Evolutionary conservation across 2,797 vertebrate species (phyloP).

Genomic region (Siniperca scherzeri): DNA sequence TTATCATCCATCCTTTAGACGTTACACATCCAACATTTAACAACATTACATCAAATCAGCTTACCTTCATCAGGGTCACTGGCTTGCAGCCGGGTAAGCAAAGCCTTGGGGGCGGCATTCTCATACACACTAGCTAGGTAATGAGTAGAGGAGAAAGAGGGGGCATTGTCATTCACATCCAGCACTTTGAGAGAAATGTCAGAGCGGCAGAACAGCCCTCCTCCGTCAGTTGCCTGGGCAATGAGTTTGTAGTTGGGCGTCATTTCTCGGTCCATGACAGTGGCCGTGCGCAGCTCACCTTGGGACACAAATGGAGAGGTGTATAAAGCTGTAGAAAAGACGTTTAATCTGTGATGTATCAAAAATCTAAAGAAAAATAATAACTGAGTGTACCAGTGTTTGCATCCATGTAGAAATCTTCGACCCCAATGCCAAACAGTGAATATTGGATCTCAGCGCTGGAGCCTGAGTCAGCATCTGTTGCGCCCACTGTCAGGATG

Average conservation of each 20-base stretch:
- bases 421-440: conserved; percentile 92
- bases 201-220: conserved; percentile 94
- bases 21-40: neutral
- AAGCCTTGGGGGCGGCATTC: conserved; percentile 92
- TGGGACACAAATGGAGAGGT: conserved; percentile 31
- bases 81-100: conserved; percentile 93
- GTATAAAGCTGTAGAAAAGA: conserved; percentile 1
- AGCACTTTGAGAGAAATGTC: conserved; percentile 90
- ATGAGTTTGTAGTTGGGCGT: conserved; percentile 90
- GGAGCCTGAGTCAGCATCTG: conserved; percentile 93
- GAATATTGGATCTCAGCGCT: conserved; percentile 96
- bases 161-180: conserved; percentile 97
- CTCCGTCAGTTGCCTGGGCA: conserved; percentile 93
- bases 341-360: neutral
- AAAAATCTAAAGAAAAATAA: neutral
- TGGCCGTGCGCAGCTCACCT: conserved; percentile 95
- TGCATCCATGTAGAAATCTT: conserved; percentile 94
- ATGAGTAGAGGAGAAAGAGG: conserved; percentile 90
- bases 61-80: conserved; percentile 94
- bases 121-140: conserved; percentile 94
- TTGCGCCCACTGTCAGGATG: conserved; percentile 92
- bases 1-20: neutral
- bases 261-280: conserved; percentile 91
- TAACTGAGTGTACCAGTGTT: conserved; percentile 89
- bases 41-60: neutral